phyloP scores from a whole-genome alignment of 2,888 invertebrate genomes.

The Prostheceraeus crozeri region DNA sequence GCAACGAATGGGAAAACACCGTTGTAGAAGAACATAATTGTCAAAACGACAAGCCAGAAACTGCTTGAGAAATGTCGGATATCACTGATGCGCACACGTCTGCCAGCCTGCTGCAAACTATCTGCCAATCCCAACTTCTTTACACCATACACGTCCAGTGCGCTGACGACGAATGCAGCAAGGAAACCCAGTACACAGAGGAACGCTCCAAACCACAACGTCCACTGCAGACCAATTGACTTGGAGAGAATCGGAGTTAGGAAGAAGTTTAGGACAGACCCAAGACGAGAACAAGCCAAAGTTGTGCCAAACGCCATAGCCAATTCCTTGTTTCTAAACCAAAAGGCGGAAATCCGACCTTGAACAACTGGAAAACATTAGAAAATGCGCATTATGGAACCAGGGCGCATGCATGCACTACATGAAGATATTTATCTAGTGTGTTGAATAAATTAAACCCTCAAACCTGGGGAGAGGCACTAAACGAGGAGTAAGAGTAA shows the following conservation, averaged over 20 bases:
- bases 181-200: slow-evolving; percentile 56
- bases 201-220: slow-evolving; percentile 57
- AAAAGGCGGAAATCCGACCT: slow-evolving; percentile 56
- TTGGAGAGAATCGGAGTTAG: slow-evolving; percentile 50
- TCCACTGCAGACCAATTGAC: slow-evolving; percentile 50
- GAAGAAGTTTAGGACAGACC: slow-evolving; percentile 57
- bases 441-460: too few relatives aligned
- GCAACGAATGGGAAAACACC: slow-evolving; percentile 58
- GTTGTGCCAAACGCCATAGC: slow-evolving; percentile 57
- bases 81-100: slow-evolving; percentile 54
- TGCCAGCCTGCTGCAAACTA: slow-evolving; percentile 47
- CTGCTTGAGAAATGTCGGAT: slow-evolving; percentile 50
- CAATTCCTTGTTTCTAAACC: slow-evolving; percentile 56
- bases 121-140: slow-evolving; percentile 50
- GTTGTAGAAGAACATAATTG: slow-evolving; percentile 58
- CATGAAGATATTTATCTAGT: too few relatives aligned
- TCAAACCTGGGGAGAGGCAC: too few relatives aligned
- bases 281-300: slow-evolving; percentile 55
- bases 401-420: too few relatives aligned
- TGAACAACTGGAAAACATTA: slow-evolving; percentile 53
- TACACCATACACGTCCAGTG: slow-evolving; percentile 52
- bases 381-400: too few relatives aligned
- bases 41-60: slow-evolving; percentile 54
- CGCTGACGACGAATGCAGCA: slow-evolving; percentile 53
- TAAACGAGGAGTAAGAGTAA: too few relatives aligned